Conservation (phyloP, 2,888 invertebrate genomes). For the Eretmocerus hayati region DNA sequence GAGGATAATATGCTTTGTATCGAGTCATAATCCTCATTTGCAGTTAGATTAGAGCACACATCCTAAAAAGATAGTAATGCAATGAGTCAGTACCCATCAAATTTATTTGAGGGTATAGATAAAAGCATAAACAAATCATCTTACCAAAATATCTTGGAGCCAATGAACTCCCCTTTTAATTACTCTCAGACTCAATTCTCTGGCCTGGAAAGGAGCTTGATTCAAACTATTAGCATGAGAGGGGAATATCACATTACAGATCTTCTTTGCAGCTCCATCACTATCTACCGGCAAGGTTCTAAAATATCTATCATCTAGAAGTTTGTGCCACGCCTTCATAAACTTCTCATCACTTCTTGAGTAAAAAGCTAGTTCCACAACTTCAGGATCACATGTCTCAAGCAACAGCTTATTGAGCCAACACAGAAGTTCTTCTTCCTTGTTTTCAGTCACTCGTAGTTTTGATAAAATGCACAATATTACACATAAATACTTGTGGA, state of each 20-base stretch:
- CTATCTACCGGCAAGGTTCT: conserved; percentile 23
- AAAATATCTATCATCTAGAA: conserved; percentile 29
- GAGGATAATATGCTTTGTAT: conserved; percentile 31
- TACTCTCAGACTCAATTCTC: conserved; percentile 33
- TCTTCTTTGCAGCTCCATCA: conserved; percentile 27
- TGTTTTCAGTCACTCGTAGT: conserved; percentile 30
- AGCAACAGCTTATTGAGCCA: conserved; percentile 34
- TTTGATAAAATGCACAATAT: conserved; percentile 37
- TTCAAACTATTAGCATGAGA: conserved; percentile 15
- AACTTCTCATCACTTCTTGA: conserved; percentile 32
- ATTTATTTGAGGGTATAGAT: no score
- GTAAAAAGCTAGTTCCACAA: conserved; percentile 35
- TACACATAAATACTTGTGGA: conserved; percentile 22
- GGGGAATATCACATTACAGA: conserved; percentile 29
- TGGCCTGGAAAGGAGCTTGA: conserved; percentile 25
- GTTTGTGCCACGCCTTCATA: conserved; percentile 33
- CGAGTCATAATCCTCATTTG: no score
- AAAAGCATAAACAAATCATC: conserved; percentile 13
- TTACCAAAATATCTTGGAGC: conserved; percentile 39
- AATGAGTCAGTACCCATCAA: no score
- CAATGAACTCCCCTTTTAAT: conserved; percentile 33
- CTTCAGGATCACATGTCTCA: conserved; percentile 24
- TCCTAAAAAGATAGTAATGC: conserved; percentile 32
- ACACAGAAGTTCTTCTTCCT: conserved; percentile 28
- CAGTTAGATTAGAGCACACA: no score